Evolutionary conservation across 2,888 invertebrate genomes (phyloP).

Genomic region (Bruchidius siliquastri): DNA sequence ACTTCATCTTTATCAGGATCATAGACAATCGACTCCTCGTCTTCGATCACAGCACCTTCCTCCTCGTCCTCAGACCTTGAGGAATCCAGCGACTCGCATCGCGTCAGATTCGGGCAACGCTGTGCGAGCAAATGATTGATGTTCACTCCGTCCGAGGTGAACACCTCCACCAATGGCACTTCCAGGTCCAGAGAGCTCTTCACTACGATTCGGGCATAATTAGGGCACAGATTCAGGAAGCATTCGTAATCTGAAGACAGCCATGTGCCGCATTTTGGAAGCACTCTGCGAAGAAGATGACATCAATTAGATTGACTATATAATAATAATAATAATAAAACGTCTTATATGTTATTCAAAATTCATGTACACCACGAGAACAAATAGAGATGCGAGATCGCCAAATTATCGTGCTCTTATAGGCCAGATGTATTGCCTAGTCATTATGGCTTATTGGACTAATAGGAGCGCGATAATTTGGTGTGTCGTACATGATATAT

Average conservation of each 20-base stretch:
- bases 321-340: neutral
- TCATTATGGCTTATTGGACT: too few species aligned
- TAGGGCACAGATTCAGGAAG: slow-evolving; percentile 57
- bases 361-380: too few species aligned
- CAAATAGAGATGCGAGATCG: too few species aligned
- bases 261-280: slow-evolving; percentile 47
- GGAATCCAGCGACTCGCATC: slow-evolving; percentile 3
- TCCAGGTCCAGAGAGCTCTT: slow-evolving; percentile 33
- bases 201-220: slow-evolving; percentile 46
- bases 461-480: too few species aligned
- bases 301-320: neutral
- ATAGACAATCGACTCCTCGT: slow-evolving; percentile 10
- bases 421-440: too few species aligned
- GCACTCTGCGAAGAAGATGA: too few species aligned
- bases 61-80: slow-evolving; percentile 1
- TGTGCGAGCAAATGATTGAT: slow-evolving; percentile 50
- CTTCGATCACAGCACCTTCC: slow-evolving; percentile 16
- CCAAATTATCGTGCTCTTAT: too few species aligned
- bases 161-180: slow-evolving; percentile 32
- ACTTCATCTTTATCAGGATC: slow-evolving; percentile 1
- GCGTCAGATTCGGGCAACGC: slow-evolving; percentile 28
- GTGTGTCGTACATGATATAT: too few species aligned
- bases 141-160: slow-evolving; percentile 21
- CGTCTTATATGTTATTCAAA: too few species aligned
- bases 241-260: slow-evolving; percentile 54